Base-by-base conservation (phyloP, 1,140 invertebrate species). In the Bombyx mandarina region DNA sequence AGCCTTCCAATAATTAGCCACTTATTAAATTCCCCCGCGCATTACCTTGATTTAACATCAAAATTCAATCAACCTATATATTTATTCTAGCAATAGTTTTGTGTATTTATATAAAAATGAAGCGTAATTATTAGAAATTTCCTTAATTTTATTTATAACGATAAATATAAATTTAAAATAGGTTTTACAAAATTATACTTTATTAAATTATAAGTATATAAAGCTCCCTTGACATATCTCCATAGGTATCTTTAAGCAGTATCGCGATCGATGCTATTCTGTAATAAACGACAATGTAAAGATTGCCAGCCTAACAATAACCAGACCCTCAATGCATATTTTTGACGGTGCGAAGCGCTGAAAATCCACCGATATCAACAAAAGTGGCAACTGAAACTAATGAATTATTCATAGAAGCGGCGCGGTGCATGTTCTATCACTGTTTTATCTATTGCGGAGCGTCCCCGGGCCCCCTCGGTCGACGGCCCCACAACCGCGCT, bases 381-480 rank as follows among this genome's bases (percentile, higher is more conserved):
- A 86, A 83, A 85, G 83, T 86, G 82, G 83, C 80, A 86, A 85
- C 80, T 79, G 82, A 84, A 85, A 79, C 84, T 87, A 79, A 85
- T 87, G 84, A 85, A 87, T 87, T 79, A 87, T 87, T 87, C 84
- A 87, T 82, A 71, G 52, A 73, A 66, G 75, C 75, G 79, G 77
- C 76, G 77, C 82, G 82, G 82, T 82, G 83, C 83, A 87, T 87
- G 83, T 85, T 87, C 84, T 87, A 87, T 87, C 84, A 85, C 83
- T 83, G 83, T 86, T 86, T 85, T 86, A 85, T 86, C 83, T 86
- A 83, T 86, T 82, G 82, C 72, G 82, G 74, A 60, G 65, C 67
- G 64, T 52, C 71, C 70, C 68, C 75, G 70, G 59, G 67, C 72
- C 73, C 64, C 58, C 63, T 54, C 58, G 60, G 45, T 7, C 61